A percentile compares a stretch with the other conserved stretches of the same genome.
These are phyloP conservation scores for Nomada goodeniana DNA, from an alignment of 2,888 invertebrate genomes.

Conservation along the genomic window DNA sequence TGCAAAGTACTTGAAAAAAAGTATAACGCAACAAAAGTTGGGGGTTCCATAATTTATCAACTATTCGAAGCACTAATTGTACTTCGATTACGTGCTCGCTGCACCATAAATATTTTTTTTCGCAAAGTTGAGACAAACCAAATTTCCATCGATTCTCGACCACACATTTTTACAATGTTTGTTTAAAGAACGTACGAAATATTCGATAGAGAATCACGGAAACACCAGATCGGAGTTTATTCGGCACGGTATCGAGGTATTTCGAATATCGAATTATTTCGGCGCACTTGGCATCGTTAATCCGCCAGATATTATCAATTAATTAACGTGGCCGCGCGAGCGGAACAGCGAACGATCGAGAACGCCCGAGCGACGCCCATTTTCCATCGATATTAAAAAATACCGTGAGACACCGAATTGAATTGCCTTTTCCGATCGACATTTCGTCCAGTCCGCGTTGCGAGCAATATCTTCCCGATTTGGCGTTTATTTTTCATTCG, in stretches of 20 bases:
- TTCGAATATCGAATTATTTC: slow-evolving; percentile 26
- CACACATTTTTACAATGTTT: not conserved
- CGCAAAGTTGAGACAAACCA: not conserved
- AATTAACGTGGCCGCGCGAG: slow-evolving; percentile 33
- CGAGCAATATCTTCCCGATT: not conserved
- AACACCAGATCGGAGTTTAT: not conserved
- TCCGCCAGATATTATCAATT: slow-evolving; percentile 43
- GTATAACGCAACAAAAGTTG: too few species aligned
- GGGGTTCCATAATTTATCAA: too few species aligned
- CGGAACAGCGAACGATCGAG: slow-evolving; percentile 17
- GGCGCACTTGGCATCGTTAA: slow-evolving; percentile 23
- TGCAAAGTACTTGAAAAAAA: too few species aligned
- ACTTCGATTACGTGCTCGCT: too few species aligned
- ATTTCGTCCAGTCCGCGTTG: too few species aligned
- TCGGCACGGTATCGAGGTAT: slow-evolving; percentile 1
- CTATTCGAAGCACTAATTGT: too few species aligned
- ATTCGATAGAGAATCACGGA: not conserved
- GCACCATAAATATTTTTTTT: not conserved
- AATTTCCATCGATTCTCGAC: too few species aligned
- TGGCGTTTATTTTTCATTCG: not conserved
- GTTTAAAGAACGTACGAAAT: not conserved
- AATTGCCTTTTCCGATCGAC: slow-evolving; percentile 11
- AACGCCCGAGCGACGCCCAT: not conserved
- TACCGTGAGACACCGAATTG: not conserved
- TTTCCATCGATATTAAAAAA: slow-evolving; percentile 6